phyloP scores from a whole-genome alignment of 1,140 invertebrate species.

The Archivesica marissinica region DNA sequence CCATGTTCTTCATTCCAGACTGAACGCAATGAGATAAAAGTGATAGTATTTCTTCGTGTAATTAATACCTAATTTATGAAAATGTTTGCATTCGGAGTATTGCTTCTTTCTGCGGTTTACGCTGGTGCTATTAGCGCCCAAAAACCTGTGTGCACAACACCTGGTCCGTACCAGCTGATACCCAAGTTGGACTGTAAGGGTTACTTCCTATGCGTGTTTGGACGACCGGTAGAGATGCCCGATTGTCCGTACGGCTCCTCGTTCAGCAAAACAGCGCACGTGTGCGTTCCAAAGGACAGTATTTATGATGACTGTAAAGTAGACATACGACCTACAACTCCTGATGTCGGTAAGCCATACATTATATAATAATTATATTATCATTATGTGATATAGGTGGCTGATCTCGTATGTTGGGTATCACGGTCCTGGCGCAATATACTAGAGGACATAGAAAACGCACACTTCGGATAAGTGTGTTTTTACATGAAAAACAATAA shows the following conservation, averaged over 20 bases:
- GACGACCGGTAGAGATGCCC: constrained; percentile 37
- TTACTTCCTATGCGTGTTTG: constrained; percentile 38
- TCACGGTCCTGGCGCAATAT: too few relatives aligned
- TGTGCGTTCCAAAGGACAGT: constrained; percentile 40
- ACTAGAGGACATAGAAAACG: too few relatives aligned
- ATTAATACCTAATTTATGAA: too few relatives aligned
- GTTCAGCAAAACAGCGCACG: constrained; percentile 34
- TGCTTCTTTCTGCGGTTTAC: neutral
- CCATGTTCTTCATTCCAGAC: too few relatives aligned
- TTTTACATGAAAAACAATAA: too few relatives aligned
- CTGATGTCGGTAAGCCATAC: constrained; percentile 41
- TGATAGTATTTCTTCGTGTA: too few relatives aligned
- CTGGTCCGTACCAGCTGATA: constrained; percentile 6
- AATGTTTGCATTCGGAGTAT: neutral
- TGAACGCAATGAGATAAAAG: too few relatives aligned
- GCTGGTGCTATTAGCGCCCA: neutral
- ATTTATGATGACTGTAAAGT: constrained; percentile 38
- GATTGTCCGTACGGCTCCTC: constrained; percentile 27
- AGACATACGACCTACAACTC: neutral
- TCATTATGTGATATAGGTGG: too few relatives aligned
- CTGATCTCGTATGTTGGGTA: too few relatives aligned
- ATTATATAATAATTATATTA: too few relatives aligned
- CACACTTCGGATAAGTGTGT: too few relatives aligned
- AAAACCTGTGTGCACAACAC: neutral
- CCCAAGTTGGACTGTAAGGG: constrained; percentile 36